Conservation (phyloP, 1,140 invertebrate genomes). For the Antheraea mylitta region DNA sequence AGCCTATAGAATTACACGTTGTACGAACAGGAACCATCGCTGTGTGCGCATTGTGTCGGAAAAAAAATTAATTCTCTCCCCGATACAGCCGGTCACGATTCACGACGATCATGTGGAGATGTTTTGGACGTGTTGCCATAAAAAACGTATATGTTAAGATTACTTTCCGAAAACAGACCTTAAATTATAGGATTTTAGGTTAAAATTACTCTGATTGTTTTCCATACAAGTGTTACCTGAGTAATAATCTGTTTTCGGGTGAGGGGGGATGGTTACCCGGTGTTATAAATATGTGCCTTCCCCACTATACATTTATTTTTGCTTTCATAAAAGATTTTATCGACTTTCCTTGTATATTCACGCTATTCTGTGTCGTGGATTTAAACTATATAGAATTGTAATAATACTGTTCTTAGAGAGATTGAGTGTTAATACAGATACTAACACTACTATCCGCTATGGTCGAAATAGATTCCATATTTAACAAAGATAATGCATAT, state of each 20-base stretch:
- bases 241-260: background rate
- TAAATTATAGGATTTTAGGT: background rate
- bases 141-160: constrained; percentile 4
- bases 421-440: too few relatives aligned
- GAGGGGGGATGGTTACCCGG: background rate
- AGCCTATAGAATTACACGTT: background rate
- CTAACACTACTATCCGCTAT: too few relatives aligned
- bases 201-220: background rate
- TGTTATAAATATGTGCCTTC: background rate
- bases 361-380: background rate
- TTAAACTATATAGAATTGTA: background rate
- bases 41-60: background rate
- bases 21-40: background rate
- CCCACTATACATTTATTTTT: constrained; percentile 1
- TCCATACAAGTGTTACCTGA: background rate
- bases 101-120: background rate
- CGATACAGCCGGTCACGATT: constrained; percentile 13
- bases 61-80: constrained; percentile 9
- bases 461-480: too few relatives aligned
- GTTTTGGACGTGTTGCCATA: constrained; percentile 3
- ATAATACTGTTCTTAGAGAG: background rate
- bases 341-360: background rate
- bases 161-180: background rate
- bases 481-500: too few relatives aligned
- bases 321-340: background rate